These are phyloP conservation scores for Patella ulyssiponensis DNA, from an alignment of 2,888 invertebrate genomes.

Conservation along the genomic window DNA sequence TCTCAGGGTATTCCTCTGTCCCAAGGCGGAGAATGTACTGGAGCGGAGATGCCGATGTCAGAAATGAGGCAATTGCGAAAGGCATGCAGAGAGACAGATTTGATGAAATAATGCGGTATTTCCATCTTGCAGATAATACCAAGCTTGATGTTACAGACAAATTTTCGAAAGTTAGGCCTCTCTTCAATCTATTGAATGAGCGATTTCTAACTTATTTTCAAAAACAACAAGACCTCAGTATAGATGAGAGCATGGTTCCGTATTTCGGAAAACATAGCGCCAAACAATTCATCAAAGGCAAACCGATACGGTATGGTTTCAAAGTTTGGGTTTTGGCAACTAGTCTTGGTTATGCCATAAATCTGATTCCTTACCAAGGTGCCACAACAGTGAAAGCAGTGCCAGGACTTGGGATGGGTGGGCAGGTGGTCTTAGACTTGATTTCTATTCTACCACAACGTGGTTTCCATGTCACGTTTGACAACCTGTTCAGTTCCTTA, in stretches of 20 bases:
- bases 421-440: constrained; percentile 14
- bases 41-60: constrained; percentile 25
- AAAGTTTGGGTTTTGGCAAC: constrained; percentile 41
- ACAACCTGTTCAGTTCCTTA: constrained; percentile 32
- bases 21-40: constrained; percentile 30
- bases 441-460: neutral
- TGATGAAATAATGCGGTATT: constrained; percentile 34
- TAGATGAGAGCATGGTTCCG: constrained; percentile 68
- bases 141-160: constrained; percentile 33
- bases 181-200: constrained; percentile 30
- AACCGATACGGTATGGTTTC: constrained; percentile 49
- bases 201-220: constrained; percentile 24
- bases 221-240: constrained; percentile 23
- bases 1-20: constrained; percentile 32
- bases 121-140: constrained; percentile 36
- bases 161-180: constrained; percentile 33
- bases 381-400: neutral
- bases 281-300: constrained; percentile 46
- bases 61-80: constrained; percentile 24
- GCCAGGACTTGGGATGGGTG: constrained; percentile 19
- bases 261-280: constrained; percentile 60
- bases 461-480: constrained; percentile 31
- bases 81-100: constrained; percentile 30
- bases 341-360: constrained; percentile 30
- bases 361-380: constrained; percentile 34